These are phyloP conservation scores for Burhinus oedicnemus DNA, from an alignment of 2,113 vertebrate genomes.

Conservation along the genomic window DNA sequence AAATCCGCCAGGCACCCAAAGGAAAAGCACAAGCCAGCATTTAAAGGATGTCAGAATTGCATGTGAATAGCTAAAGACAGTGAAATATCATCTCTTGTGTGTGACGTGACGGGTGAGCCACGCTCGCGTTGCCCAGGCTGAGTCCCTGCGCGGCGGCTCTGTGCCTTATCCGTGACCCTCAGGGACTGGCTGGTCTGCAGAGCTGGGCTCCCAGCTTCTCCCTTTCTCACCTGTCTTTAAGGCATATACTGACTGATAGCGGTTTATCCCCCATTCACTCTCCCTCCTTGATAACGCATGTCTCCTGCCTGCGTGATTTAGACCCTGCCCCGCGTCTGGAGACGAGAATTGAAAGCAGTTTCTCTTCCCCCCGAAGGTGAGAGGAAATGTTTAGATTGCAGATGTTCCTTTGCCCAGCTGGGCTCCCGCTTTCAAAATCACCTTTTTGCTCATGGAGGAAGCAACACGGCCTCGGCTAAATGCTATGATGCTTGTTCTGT, in stretches of 20 bases:
- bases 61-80: background rate
- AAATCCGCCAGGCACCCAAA: background rate
- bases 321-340: background rate
- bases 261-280: background rate
- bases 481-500: background rate
- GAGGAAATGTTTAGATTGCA: background rate
- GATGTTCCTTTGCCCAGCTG: background rate
- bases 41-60: background rate
- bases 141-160: background rate
- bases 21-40: background rate
- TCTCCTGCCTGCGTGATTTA: conserved; percentile 9
- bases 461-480: background rate
- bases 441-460: background rate
- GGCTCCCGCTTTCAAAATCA: background rate
- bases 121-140: rapidly evolving
- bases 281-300: background rate
- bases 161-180: background rate
- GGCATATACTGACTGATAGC: background rate
- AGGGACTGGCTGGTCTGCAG: background rate
- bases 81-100: background rate
- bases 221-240: background rate
- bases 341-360: background rate
- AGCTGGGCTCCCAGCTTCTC: background rate
- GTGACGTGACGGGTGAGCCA: background rate
- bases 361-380: background rate